Percentiles rank a stretch among this genome's conserved stretches.
phyloP scores from a whole-genome alignment of 2,888 invertebrate species.

The Scaptomyza caliginosa region DNA sequence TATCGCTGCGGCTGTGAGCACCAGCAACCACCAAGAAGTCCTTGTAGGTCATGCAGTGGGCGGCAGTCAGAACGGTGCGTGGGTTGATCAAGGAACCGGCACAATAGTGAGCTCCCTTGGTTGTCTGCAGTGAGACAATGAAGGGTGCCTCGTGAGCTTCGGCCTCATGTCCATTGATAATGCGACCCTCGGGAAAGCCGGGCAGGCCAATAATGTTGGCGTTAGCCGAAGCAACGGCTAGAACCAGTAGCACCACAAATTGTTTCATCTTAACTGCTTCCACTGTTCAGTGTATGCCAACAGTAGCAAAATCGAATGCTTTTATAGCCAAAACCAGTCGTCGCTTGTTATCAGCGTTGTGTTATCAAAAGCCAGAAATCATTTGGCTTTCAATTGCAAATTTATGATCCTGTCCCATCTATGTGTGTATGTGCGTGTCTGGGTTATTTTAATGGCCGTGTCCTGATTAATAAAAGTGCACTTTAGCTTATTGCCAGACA shows the following conservation, averaged over 20 bases:
- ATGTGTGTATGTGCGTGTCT: background rate
- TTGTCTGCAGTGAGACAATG: constrained; percentile 81
- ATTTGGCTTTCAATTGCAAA: constrained; percentile 29
- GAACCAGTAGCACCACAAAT: constrained; percentile 61
- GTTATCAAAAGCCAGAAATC: constrained; percentile 40
- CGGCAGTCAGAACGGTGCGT: constrained; percentile 82
- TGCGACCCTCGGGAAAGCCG: constrained; percentile 74
- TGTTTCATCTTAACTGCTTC: constrained; percentile 66
- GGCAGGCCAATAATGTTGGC: constrained; percentile 52
- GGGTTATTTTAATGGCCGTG: constrained; percentile 32
- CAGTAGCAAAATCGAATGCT: constrained; percentile 1
- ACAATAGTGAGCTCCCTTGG: constrained; percentile 75
- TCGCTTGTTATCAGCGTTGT: constrained; percentile 2
- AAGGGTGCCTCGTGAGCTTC: constrained; percentile 83
- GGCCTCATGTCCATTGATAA: constrained; percentile 82
- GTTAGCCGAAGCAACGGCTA: constrained; percentile 61
- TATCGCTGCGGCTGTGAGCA: constrained; percentile 74
- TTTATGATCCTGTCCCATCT: constrained; percentile 57
- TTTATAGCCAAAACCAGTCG: constrained; percentile 46
- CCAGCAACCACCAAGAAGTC: constrained; percentile 82
- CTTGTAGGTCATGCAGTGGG: constrained; percentile 71
- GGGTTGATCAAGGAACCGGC: constrained; percentile 82
- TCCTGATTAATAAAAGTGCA: constrained; percentile 34
- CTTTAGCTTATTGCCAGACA: background rate
- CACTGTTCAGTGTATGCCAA: constrained; percentile 20